Conservation (phyloP, 2,888 invertebrate species). For the Deilephila porcellus region DNA sequence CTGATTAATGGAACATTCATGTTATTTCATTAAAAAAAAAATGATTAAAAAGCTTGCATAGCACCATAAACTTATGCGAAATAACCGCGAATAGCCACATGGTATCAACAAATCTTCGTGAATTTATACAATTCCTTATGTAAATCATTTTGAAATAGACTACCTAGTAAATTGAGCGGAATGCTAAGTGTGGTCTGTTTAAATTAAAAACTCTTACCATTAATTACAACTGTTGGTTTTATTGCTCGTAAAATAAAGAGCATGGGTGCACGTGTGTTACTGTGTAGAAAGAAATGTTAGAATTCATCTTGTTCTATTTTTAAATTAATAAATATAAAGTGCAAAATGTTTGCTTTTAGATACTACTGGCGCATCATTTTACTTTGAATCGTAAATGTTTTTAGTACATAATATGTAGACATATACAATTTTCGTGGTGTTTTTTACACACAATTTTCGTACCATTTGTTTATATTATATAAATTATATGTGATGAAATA, state of each 20-base stretch:
- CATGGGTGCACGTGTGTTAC: not conserved
- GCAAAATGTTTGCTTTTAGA: not conserved
- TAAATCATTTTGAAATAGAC: slow-evolving; percentile 9
- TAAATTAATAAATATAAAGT: not conserved
- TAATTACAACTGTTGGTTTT: not conserved
- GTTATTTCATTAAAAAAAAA: no score
- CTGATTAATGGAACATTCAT: no score
- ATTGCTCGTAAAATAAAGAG: not conserved
- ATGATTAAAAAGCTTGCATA: no score
- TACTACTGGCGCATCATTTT: no score
- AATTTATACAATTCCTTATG: slow-evolving; percentile 4
- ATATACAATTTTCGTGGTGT: no score
- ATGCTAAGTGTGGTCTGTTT: not conserved
- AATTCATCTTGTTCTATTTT: not conserved
- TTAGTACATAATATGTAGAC: no score
- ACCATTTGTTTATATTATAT: no score
- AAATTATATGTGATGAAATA: no score
- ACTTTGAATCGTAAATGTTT: no score
- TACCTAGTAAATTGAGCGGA: not conserved
- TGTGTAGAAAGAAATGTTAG: not conserved
- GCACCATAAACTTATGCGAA: not conserved
- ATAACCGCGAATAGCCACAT: not conserved
- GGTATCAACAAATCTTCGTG: slow-evolving; percentile 1
- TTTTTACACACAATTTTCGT: no score
- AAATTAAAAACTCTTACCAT: slow-evolving; percentile 3